A percentile compares a stretch with the other conserved stretches of the same genome.
Evolutionary conservation across 2,797 vertebrate genomes (phyloP).

Genomic region (Coregonus sp.): DNA sequence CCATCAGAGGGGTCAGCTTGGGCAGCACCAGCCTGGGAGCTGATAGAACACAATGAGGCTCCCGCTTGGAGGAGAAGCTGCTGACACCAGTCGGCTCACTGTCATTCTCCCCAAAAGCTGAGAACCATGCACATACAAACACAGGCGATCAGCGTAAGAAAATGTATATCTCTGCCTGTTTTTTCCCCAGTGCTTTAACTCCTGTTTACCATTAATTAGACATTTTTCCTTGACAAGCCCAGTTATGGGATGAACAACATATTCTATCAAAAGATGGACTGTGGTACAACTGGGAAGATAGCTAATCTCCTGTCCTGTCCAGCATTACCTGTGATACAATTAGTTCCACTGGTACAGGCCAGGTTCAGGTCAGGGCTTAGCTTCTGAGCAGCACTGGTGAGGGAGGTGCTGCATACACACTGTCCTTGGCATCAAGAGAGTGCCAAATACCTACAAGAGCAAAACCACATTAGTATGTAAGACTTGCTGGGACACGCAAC

Average conservation of each 20-base stretch:
- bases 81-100: not conserved
- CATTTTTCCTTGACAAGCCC: not conserved
- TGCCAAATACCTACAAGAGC: conserved; percentile 69
- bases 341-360: not conserved
- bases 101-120: conserved; percentile 28
- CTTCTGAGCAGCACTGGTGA: conserved; percentile 24
- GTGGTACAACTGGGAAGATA: conserved; percentile 3
- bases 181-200: not conserved
- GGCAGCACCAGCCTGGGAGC: conserved; percentile 38
- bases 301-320: not conserved
- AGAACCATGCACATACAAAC: not conserved
- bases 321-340: conserved; percentile 41
- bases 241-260: not conserved
- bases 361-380: conserved; percentile 20
- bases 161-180: not conserved
- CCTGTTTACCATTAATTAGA: not conserved
- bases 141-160: not conserved
- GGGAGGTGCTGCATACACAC: not conserved
- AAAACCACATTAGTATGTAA: conserved; percentile 15
- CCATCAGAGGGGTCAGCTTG: conserved; percentile 35
- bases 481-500: not conserved
- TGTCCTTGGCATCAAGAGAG: conserved; percentile 41
- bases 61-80: conserved; percentile 28
- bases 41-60: conserved; percentile 19
- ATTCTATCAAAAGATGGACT: not conserved